These are phyloP conservation scores for Hemicordylus capensis DNA, from an alignment of 2,113 vertebrate genomes.

Conservation along the genomic window DNA sequence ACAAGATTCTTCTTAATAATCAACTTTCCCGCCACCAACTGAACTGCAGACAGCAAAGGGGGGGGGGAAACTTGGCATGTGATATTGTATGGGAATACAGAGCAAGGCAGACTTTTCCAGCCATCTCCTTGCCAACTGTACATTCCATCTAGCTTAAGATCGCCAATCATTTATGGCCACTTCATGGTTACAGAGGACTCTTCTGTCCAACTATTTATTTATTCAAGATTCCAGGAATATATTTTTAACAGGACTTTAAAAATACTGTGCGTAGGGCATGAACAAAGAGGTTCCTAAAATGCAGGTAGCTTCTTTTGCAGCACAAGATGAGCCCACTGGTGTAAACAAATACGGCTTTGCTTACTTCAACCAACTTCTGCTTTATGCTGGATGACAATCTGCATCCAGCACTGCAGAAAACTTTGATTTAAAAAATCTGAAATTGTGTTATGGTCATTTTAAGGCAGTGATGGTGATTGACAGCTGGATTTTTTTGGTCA, in stretches of 20 bases:
- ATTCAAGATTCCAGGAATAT: conserved; percentile 65
- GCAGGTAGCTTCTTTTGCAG: neutral
- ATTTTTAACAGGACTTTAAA: conserved; percentile 67
- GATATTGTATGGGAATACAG: conserved; percentile 61
- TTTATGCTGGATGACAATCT: conserved; percentile 32
- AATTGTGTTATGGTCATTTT: neutral
- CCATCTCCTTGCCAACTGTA: conserved; percentile 68
- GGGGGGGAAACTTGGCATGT: conserved; percentile 57
- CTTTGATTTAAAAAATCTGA: neutral
- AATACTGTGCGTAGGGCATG: conserved; percentile 54
- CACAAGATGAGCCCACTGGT: neutral
- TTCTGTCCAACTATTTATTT: conserved; percentile 74
- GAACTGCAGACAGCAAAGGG: conserved; percentile 52
- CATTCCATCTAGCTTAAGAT: conserved; percentile 75
- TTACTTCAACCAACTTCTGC: conserved; percentile 33
- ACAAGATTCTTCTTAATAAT: conserved; percentile 64
- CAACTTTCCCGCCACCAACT: conserved; percentile 64
- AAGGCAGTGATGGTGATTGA: neutral
- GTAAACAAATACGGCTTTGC: conserved; percentile 31
- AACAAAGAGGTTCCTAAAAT: conserved; percentile 65
- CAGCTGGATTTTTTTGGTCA: neutral
- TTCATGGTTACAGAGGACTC: conserved; percentile 63
- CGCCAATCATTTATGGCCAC: conserved; percentile 74
- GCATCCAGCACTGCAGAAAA: conserved; percentile 30
- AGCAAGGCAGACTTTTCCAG: conserved; percentile 63